Evolutionary conservation across 2,113 vertebrate species (phyloP).

Genomic region (Perognathus longimembris): DNA sequence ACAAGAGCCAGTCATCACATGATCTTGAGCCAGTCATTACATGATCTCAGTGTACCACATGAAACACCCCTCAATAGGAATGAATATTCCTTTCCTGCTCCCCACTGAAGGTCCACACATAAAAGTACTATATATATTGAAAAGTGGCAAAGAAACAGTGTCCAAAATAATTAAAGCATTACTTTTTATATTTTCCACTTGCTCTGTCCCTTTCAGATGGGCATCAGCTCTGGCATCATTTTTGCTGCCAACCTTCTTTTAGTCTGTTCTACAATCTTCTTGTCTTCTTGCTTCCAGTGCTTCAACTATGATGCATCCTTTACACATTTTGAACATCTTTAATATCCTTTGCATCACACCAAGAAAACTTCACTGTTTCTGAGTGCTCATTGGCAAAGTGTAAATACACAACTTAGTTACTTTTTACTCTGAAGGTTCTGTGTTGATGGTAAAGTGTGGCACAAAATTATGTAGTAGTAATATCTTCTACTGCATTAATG

Average conservation of each 20-base stretch:
- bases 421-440: neutral
- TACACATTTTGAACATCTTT: neutral
- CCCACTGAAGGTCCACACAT: neutral
- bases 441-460: neutral
- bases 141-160: neutral
- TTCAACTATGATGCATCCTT: neutral
- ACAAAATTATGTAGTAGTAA: neutral
- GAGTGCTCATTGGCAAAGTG: neutral
- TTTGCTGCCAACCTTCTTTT: neutral
- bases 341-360: neutral
- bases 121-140: neutral
- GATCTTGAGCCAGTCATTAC: neutral
- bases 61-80: neutral
- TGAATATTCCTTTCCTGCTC: neutral
- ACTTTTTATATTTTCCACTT: neutral
- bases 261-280: neutral
- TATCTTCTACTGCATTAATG: slow-evolving; percentile 6
- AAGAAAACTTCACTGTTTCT: neutral
- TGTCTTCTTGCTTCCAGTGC: neutral
- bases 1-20: neutral
- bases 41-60: neutral
- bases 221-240: neutral
- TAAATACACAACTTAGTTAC: neutral
- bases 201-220: neutral
- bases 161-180: neutral